phyloP scores from a whole-genome alignment of 2,888 invertebrate species.

The Eristalis pertinax region DNA sequence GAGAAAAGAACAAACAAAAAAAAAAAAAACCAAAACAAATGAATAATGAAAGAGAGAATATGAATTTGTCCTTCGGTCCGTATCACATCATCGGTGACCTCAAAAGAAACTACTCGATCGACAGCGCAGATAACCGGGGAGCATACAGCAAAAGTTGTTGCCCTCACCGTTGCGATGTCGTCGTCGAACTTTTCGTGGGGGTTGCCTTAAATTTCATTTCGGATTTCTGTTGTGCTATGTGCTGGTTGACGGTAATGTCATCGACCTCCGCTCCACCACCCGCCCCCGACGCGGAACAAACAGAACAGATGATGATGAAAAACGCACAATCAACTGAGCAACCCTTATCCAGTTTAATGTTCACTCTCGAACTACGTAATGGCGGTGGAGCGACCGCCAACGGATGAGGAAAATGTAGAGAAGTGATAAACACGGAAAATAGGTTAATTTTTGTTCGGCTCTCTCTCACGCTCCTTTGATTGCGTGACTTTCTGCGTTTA shows the following conservation, averaged over 20 bases:
- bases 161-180: neutral
- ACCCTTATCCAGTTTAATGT: slow-evolving; percentile 31
- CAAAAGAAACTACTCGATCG: slow-evolving; percentile 29
- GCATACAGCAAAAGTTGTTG: neutral
- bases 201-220: neutral
- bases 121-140: neutral
- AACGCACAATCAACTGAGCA: neutral
- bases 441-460: slow-evolving; percentile 10
- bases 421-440: slow-evolving; percentile 4
- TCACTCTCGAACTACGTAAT: slow-evolving; percentile 6
- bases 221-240: neutral
- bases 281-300: slow-evolving; percentile 1
- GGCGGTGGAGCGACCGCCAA: neutral
- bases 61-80: slow-evolving; percentile 40
- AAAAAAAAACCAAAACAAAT: slow-evolving; percentile 9
- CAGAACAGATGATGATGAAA: neutral
- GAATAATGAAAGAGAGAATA: slow-evolving; percentile 25
- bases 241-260: slow-evolving; percentile 31
- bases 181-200: neutral
- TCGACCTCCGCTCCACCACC: slow-evolving; percentile 22
- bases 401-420: neutral
- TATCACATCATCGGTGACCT: slow-evolving; percentile 52
- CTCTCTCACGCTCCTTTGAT: neutral
- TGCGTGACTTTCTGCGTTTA: slow-evolving; percentile 21
- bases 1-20: neutral